Evolutionary conservation across 2,113 vertebrate species (phyloP).

Genomic region (Probosciger aterrimus): DNA sequence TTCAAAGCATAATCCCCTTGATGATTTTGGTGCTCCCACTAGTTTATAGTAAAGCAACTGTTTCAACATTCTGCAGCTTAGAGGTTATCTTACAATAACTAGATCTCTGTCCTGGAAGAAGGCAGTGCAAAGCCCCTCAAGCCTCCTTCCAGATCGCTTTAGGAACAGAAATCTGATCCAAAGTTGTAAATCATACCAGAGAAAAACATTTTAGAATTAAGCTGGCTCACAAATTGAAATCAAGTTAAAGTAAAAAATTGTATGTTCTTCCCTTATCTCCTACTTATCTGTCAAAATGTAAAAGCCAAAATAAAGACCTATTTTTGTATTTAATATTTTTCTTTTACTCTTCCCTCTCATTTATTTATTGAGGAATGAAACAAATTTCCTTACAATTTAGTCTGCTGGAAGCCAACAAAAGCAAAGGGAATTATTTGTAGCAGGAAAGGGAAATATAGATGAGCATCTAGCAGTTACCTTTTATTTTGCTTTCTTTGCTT

Average conservation of each 20-base stretch:
- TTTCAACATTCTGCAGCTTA: not conserved
- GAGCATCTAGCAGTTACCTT: not conserved
- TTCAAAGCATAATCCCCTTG: not conserved
- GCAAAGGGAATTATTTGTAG: not conserved
- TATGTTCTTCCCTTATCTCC: not conserved
- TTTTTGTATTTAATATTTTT: not conserved
- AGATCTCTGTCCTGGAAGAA: not conserved
- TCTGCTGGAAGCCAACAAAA: not conserved
- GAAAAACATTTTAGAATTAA: not conserved
- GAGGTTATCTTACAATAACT: not conserved
- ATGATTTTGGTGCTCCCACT: not conserved
- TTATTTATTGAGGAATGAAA: not conserved
- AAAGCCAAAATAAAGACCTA: not conserved
- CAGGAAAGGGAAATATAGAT: not conserved
- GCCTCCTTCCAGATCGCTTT: not conserved
- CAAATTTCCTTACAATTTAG: not conserved
- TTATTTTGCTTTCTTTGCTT: not conserved
- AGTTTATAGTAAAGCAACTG: not conserved
- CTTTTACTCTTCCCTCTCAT: not conserved
- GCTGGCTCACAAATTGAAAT: not conserved
- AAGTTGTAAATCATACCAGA: not conserved
- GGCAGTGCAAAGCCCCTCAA: not conserved
- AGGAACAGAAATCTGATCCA: not conserved
- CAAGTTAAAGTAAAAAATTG: not conserved
- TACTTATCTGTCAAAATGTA: not conserved